Percentiles rank a stretch among this genome's conserved stretches.
Evolutionary conservation across 2,888 invertebrate species (phyloP).

Genomic region (Heteromyza rotundicornis): DNA sequence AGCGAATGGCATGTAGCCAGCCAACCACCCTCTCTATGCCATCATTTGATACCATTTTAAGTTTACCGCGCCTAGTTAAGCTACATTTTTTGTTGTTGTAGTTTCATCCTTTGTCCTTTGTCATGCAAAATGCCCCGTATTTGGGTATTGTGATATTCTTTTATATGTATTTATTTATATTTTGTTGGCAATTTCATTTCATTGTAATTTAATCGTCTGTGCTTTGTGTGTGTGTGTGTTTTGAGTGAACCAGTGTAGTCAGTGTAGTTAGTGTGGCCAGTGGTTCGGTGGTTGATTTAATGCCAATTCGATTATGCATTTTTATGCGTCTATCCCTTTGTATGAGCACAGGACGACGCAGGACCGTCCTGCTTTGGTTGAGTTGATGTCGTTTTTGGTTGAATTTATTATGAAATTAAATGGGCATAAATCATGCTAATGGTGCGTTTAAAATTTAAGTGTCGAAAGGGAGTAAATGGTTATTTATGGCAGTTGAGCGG

Average conservation of each 20-base stretch:
- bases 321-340: neutral
- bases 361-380: neutral
- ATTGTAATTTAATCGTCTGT: slow-evolving; percentile 52
- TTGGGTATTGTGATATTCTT: slow-evolving; percentile 42
- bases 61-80: slow-evolving; percentile 14
- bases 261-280: slow-evolving; percentile 6
- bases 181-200: slow-evolving; percentile 46
- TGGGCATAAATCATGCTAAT: slow-evolving; percentile 53
- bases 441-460: slow-evolving; percentile 51
- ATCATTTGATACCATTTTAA: neutral
- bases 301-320: slow-evolving; percentile 47
- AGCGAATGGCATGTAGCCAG: neutral
- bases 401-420: slow-evolving; percentile 50
- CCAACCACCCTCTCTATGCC: neutral
- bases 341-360: neutral
- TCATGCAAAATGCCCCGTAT: slow-evolving; percentile 28
- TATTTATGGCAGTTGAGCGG: neutral
- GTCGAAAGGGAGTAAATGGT: neutral
- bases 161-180: slow-evolving; percentile 1
- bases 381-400: slow-evolving; percentile 15
- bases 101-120: slow-evolving; percentile 20
- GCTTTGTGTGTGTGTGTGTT: slow-evolving; percentile 28
- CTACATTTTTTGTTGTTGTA: slow-evolving; percentile 14
- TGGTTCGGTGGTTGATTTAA: slow-evolving; percentile 47
- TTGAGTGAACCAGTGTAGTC: neutral